Conservation (phyloP, 2,888 invertebrate species). For the Sphinx pinastri region DNA sequence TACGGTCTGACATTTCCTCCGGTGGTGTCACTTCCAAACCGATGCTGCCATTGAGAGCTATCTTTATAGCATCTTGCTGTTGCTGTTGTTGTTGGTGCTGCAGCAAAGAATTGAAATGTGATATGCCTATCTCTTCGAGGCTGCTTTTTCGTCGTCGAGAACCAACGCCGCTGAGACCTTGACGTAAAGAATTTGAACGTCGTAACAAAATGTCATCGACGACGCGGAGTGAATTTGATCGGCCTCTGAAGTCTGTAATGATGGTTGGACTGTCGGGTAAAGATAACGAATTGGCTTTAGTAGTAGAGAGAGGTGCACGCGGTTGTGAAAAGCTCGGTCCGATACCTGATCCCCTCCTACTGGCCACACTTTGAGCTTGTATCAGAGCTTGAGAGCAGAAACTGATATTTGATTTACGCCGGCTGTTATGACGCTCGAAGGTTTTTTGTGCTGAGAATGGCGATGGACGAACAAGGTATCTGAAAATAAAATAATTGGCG, state of each 20-base stretch:
- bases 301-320: constrained; percentile 90
- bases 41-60: constrained; percentile 93
- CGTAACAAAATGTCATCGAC: constrained; percentile 93
- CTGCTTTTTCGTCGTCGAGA: constrained; percentile 91
- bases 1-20: constrained; percentile 84
- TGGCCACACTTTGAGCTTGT: constrained; percentile 76
- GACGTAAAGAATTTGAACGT: constrained; percentile 92
- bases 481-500: constrained; percentile 59
- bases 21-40: constrained; percentile 91
- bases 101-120: constrained; percentile 89
- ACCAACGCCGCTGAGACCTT: constrained; percentile 89
- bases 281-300: constrained; percentile 95
- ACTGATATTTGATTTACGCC: constrained; percentile 95
- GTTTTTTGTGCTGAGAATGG: constrained; percentile 98
- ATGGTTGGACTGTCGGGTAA: constrained; percentile 95
- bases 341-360: constrained; percentile 88
- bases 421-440: constrained; percentile 95
- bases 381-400: constrained; percentile 92
- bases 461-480: constrained; percentile 96
- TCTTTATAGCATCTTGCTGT: constrained; percentile 90
- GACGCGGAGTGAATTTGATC: constrained; percentile 94
- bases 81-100: constrained; percentile 82
- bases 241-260: constrained; percentile 89
- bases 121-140: constrained; percentile 93
- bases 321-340: constrained; percentile 86